A percentile compares a stretch with the other conserved stretches of the same genome.
Evolutionary conservation across 35 echinoderm and acorn worm genomes (phyloP).

Genomic region (Ptychodera flava): DNA sequence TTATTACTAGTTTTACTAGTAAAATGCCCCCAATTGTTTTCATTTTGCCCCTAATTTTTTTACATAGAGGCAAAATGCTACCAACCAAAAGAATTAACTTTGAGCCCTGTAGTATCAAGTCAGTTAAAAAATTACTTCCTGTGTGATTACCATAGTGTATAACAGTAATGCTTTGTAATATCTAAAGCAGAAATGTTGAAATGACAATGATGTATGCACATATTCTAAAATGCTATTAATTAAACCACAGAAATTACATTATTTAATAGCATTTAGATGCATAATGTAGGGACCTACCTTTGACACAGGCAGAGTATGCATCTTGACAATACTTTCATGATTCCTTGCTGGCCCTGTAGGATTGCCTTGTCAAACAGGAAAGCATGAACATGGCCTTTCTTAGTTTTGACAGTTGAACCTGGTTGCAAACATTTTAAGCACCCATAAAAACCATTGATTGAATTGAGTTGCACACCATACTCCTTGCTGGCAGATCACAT

Average conservation of each 20-base stretch:
- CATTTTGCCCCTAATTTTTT: no score
- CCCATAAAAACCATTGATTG: constrained; percentile 46
- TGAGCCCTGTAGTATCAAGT: no score
- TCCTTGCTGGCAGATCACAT: constrained; percentile 40
- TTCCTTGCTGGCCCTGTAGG: constrained; percentile 16
- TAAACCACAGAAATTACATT: neutral
- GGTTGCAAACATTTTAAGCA: constrained; percentile 8
- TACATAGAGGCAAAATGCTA: no score
- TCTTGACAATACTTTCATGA: neutral
- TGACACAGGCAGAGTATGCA: neutral
- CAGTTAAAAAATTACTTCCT: no score
- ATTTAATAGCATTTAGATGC: neutral
- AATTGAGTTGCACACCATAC: constrained; percentile 26
- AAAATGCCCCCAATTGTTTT: no score
- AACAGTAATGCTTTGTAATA: no score
- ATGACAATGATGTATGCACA: no score
- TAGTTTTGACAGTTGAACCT: neutral
- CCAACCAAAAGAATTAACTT: no score
- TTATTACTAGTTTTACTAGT: no score
- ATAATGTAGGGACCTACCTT: neutral
- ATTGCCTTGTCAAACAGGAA: constrained; percentile 6
- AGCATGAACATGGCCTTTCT: neutral
- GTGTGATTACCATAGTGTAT: no score
- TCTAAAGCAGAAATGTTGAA: no score
- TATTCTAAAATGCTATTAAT: neutral